Conservation (phyloP, 2,797 vertebrate species). For the Cynopterus sphinx region DNA sequence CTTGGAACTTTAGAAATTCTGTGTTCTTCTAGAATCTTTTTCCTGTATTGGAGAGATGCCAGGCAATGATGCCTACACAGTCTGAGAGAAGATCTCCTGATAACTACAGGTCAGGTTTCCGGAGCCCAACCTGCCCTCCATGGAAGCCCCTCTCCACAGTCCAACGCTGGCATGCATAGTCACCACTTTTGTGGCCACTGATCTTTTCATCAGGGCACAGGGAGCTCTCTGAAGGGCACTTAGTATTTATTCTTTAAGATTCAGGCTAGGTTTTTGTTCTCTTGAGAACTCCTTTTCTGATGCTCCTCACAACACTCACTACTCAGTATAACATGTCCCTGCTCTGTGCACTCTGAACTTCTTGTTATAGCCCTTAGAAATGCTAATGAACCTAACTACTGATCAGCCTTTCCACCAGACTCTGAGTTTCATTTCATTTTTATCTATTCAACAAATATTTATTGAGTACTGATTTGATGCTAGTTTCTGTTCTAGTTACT, state of each 20-base stretch:
- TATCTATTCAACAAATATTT: not conserved
- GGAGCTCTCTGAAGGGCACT: not conserved
- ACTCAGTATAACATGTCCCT: not conserved
- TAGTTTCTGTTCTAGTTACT: not conserved
- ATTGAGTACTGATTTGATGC: not conserved
- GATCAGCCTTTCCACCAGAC: not conserved
- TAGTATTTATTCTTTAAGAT: not conserved
- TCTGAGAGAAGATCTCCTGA: not conserved
- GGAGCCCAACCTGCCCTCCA: not conserved
- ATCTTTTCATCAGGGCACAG: not conserved
- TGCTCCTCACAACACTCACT: not conserved
- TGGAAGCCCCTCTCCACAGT: too few relatives aligned
- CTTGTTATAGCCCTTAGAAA: not conserved
- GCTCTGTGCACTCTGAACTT: not conserved
- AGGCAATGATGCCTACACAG: not conserved
- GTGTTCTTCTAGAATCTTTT: not conserved
- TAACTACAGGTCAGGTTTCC: not conserved
- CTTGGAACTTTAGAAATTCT: not conserved
- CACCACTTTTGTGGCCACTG: not conserved
- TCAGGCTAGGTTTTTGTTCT: not conserved
- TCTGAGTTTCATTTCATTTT: not conserved
- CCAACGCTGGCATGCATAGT: not conserved
- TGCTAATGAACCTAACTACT: not conserved
- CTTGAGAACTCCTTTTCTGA: not conserved
- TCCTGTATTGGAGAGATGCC: not conserved